These are phyloP conservation scores for Maccullochella peelii DNA, from an alignment of 2,113 vertebrate species.

Conservation along the genomic window DNA sequence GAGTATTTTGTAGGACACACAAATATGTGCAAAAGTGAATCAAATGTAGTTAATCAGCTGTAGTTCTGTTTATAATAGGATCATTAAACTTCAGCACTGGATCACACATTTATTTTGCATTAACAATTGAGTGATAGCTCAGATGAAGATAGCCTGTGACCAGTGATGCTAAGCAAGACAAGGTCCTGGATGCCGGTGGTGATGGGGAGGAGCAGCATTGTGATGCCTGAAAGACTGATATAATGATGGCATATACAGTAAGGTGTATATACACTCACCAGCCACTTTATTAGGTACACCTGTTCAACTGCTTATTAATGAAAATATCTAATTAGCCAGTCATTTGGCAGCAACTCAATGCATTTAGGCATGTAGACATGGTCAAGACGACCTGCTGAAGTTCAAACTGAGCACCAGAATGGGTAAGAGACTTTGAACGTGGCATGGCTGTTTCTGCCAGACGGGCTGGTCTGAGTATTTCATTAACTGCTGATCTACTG, in stretches of 20 bases:
- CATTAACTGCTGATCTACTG: too few species aligned
- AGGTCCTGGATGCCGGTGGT: not conserved
- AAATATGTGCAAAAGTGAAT: not conserved
- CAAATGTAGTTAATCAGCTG: not conserved
- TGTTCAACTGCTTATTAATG: too few species aligned
- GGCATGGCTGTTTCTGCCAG: too few species aligned
- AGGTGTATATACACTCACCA: not conserved
- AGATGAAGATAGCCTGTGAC: not conserved
- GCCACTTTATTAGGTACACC: too few species aligned
- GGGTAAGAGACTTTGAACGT: too few species aligned
- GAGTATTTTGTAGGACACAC: not conserved
- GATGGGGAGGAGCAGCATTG: not conserved
- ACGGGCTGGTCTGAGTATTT: too few species aligned
- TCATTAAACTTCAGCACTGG: not conserved
- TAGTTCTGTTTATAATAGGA: not conserved
- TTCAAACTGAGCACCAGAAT: too few species aligned
- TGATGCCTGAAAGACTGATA: not conserved
- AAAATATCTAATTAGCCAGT: too few species aligned
- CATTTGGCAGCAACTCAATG: too few species aligned
- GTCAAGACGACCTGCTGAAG: too few species aligned
- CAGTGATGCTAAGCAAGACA: not conserved
- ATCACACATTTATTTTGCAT: constrained; percentile 7
- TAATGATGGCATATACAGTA: too few species aligned
- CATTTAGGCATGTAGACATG: too few species aligned
- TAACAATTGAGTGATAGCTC: not conserved